Evolutionary conservation across 2,797 vertebrate genomes (phyloP), one percentile per base, ranked within the genome.

Genomic region (Pangasius djambal): DNA sequence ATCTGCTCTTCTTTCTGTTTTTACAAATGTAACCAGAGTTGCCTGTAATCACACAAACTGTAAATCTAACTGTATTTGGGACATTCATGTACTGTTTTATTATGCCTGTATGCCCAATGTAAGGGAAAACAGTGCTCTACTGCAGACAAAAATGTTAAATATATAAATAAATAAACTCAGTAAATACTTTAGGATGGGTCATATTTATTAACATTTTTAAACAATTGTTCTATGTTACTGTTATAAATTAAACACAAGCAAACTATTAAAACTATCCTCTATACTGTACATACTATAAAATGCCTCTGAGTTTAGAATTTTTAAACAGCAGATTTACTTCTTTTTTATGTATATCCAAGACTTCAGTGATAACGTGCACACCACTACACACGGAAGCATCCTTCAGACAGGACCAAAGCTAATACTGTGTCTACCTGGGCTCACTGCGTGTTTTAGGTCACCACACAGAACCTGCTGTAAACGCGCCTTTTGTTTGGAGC

Each of bases 381-480:
- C 1, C 2, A 12, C 37, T 44, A 44, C 20, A 40, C 37, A 74
- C 18, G 22, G 16, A 72, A 18, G n/a, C 5, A 3, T 69, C 16
- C 1, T 44, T 40, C 18, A 74, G 28, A 18, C 48, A 18, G 1
- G 15, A 78, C n/a, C 28, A n/a, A 55, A 34, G 52, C n/a, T 18
- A 31, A 10, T 55, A 55, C 25, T 52, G 48, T 52, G 6, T 78
- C 75, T 52, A 16, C 3, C 28, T 79, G 50, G 48, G 75, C 15
- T 78, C 16, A 55, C 50, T 31, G 52, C 22, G n/a, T 10, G 31
- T 28, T 57, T 81, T 12, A 81, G 52, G n/a, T 57, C 52, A 81
- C 16, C 16, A 57, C 78, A 34, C 95, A 96, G 90, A 97, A 95
- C 91, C 92, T 95, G 40, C 94, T 96, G 86, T 81, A 92, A 83